Conservation (phyloP, 2,888 invertebrate genomes). For the Bimastos eiseni region DNA sequence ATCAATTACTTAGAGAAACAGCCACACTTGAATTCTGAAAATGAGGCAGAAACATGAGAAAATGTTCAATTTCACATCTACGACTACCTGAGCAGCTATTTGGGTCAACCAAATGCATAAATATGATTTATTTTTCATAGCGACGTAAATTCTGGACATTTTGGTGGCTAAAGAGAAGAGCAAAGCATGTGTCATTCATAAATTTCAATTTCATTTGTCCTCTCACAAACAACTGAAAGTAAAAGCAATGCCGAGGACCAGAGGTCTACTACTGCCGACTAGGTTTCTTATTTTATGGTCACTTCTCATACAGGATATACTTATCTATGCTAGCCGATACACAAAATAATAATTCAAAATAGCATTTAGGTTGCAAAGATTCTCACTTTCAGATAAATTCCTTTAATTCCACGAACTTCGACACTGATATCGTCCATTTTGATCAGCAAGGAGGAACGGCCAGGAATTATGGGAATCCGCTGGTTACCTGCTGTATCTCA, state of each 20-base stretch:
- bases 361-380: neutral
- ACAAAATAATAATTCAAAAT: neutral
- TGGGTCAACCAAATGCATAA: neutral
- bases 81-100: neutral
- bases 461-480: slow-evolving; percentile 13
- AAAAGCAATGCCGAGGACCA: neutral
- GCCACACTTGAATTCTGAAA: neutral
- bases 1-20: neutral
- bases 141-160: neutral
- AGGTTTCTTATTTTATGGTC: neutral
- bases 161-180: neutral
- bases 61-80: neutral
- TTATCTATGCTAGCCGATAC: neutral
- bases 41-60: neutral
- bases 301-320: neutral
- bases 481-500: neutral
- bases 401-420: slow-evolving; percentile 32
- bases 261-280: neutral
- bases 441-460: neutral
- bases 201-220: neutral
- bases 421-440: slow-evolving; percentile 38
- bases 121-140: neutral
- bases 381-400: slow-evolving; percentile 34
- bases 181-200: slow-evolving; percentile 13
- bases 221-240: neutral